These are phyloP conservation scores for Neelides folsomi DNA, from an alignment of 2,888 invertebrate genomes.

Conservation along the genomic window DNA sequence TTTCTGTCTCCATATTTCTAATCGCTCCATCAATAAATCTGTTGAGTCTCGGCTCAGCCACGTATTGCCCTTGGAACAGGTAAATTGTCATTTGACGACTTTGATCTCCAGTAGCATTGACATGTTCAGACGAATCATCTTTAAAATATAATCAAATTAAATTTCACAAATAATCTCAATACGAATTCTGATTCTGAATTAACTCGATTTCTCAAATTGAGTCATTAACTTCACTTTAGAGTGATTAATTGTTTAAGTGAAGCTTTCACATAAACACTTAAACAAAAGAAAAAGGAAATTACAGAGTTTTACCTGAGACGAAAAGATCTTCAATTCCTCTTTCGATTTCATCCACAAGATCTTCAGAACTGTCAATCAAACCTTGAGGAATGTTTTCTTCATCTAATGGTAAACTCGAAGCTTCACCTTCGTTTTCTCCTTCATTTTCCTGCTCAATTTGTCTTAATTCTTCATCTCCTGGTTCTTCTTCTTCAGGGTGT, in stretches of 20 bases:
- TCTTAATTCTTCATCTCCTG: not conserved
- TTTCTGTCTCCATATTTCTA: constrained; percentile 25
- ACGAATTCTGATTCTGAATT: not conserved
- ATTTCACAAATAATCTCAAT: not conserved
- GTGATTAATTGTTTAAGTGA: not conserved
- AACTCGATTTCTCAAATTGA: not conserved
- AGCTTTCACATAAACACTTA: not conserved
- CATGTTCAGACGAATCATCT: not conserved
- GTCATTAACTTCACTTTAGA: no score
- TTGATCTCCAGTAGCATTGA: constrained; percentile 2
- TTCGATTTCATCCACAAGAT: constrained; percentile 21
- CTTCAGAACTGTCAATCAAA: constrained; percentile 17
- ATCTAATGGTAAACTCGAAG: not conserved
- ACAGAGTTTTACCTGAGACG: constrained; percentile 12
- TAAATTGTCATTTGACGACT: constrained; percentile 25
- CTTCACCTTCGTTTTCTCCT: constrained; percentile 8
- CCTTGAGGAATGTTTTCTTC: constrained; percentile 3
- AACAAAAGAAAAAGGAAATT: not conserved
- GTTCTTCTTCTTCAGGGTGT: not conserved
- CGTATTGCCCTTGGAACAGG: constrained; percentile 31
- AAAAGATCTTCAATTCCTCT: constrained; percentile 24
- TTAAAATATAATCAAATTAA: not conserved
- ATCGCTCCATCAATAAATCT: constrained; percentile 30
- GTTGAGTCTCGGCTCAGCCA: constrained; percentile 29
- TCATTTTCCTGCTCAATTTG: constrained; percentile 2